phyloP scores from a whole-genome alignment of 2,113 vertebrate genomes.

The Sterna hirundo region DNA sequence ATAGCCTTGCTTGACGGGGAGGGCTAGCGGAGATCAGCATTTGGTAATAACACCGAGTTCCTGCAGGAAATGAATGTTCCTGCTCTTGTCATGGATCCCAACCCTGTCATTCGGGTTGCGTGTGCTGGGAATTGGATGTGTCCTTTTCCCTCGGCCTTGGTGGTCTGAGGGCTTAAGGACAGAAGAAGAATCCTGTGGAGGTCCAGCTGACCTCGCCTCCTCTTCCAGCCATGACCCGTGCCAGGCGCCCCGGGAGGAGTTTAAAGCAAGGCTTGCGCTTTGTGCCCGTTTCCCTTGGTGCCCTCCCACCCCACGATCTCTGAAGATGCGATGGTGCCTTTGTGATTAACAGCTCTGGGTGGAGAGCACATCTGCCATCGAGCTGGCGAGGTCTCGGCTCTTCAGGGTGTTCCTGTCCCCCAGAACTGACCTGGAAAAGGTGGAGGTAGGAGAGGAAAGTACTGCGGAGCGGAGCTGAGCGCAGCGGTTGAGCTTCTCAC shows the following conservation, averaged over 20 bases:
- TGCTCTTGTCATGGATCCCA: fast-evolving
- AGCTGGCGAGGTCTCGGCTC: fast-evolving
- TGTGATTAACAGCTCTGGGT: fast-evolving
- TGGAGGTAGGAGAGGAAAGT: not conserved
- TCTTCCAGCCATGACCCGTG: not conserved
- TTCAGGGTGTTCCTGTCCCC: not conserved
- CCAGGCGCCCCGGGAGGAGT: not conserved
- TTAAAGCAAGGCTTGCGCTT: not conserved
- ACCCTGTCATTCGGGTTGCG: not conserved
- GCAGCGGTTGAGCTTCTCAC: not conserved
- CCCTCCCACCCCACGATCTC: not conserved
- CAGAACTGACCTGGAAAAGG: not conserved
- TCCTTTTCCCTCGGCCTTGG: not conserved
- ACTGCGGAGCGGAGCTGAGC: not conserved
- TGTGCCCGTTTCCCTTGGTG: not conserved
- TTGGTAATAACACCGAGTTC: not conserved
- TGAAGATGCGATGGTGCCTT: not conserved
- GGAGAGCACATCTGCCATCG: fast-evolving
- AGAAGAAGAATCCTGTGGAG: not conserved
- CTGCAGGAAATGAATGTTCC: not conserved
- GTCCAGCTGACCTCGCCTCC: not conserved
- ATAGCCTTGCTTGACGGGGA: not conserved
- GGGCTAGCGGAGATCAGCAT: not conserved
- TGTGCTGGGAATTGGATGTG: not conserved
- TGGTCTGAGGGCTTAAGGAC: not conserved